These are phyloP conservation scores for Carassius gibelio DNA, from an alignment of 2,113 vertebrate species.

Conservation along the genomic window DNA sequence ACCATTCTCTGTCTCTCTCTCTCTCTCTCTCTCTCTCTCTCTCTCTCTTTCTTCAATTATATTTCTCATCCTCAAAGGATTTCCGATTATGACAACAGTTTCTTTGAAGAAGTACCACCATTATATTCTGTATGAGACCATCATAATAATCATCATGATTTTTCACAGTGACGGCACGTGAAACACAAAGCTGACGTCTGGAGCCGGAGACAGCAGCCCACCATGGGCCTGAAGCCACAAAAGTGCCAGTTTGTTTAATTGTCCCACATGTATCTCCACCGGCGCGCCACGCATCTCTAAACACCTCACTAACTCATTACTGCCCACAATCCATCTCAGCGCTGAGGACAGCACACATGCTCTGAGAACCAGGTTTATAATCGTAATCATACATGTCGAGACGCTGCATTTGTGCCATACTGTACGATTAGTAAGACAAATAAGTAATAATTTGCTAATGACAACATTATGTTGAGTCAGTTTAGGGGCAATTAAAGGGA, in stretches of 20 bases:
- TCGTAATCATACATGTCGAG: constrained; percentile 92
- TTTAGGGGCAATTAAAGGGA: constrained; percentile 99
- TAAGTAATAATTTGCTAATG: constrained; percentile 99
- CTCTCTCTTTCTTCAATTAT: not conserved
- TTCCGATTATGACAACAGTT: not conserved
- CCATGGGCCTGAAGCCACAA: constrained; percentile 49
- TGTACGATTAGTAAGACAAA: constrained; percentile 99
- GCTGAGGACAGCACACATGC: constrained; percentile 72
- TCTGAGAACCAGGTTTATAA: constrained; percentile 79
- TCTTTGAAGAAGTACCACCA: not conserved
- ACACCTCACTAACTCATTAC: constrained; percentile 80
- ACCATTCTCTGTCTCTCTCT: not conserved
- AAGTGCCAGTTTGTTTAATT: constrained; percentile 68
- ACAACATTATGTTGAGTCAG: constrained; percentile 99
- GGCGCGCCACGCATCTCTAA: constrained; percentile 57
- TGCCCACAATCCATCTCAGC: constrained; percentile 84
- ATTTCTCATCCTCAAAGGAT: not conserved
- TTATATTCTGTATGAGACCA: not conserved
- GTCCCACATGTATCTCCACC: constrained; percentile 38
- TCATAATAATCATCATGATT: not conserved
- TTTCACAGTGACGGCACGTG: constrained; percentile 8
- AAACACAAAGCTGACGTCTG: constrained; percentile 46
- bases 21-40: not conserved
- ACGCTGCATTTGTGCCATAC: constrained; percentile 86
- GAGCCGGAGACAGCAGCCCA: constrained; percentile 56